Base-by-base conservation (phyloP, 2,797 vertebrate genomes). In the Tolypeutes matacus region DNA sequence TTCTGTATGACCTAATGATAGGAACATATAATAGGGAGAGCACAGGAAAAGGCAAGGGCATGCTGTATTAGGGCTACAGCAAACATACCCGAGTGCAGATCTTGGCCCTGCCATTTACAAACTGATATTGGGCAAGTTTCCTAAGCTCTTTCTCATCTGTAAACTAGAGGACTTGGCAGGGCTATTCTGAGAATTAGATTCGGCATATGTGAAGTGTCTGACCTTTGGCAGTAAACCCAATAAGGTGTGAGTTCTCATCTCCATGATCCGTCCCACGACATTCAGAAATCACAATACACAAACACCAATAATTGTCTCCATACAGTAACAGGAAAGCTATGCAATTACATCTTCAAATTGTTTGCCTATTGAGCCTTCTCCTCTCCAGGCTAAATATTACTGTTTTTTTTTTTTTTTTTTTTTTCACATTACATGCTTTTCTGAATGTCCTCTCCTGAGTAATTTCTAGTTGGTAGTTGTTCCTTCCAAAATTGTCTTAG, bases 391-490 rank as follows among this genome's bases (percentile, higher is more conserved):
- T 65, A 92, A 73, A 13, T 21, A 27, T 53, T 27, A n/a, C 13
- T 21, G 69, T 7, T 21, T 15, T 91, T 21, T 73, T 7, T 21
- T 15, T 91, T 86, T 46, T 46, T 46, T 46, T 21, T 73, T 4
- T 21, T 13, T 89, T 80, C 70, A 20, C 51, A 27, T 20, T 34
- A 88, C 58, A 36, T 75, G 49, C 34, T 88, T 80, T 88, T 31
- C 75, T 86, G 86, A 84, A 39, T 85, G 27, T 80, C 25, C 36
- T 56, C 42, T 82, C 64, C 23, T 87, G 5, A 85, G 49, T 78
- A 49, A 81, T 93, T 80, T 88, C 95, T 91, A 82, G 27, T 67
- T 81, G 78, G 42, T 46, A 51, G 36, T 11, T 20, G 3, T 70
- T 91, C 27, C 36, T 49, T 65, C 9, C 51, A 21, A 42, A 36